These are phyloP conservation scores for Elaphurus davidianus DNA, from an alignment of 2,113 vertebrate species.

Conservation along the genomic window DNA sequence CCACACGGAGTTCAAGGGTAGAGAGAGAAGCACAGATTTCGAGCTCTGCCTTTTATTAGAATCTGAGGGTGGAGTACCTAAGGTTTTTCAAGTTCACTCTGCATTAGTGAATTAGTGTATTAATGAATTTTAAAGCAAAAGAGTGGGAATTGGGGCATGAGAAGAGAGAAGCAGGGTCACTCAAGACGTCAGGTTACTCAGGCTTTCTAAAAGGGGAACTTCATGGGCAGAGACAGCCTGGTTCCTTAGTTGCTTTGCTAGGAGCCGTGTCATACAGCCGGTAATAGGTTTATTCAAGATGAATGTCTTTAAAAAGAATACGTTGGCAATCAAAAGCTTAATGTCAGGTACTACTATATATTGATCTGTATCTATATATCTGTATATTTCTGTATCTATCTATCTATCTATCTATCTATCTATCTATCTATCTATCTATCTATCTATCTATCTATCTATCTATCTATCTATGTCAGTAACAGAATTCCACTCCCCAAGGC, in stretches of 20 bases:
- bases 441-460: not conserved
- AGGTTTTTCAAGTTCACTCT: not conserved
- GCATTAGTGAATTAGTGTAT: not conserved
- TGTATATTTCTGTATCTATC: not conserved
- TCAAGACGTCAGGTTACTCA: not conserved
- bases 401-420: not conserved
- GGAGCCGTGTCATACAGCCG: not conserved
- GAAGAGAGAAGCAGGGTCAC: not conserved
- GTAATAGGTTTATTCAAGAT: not conserved
- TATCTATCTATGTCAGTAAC: not conserved
- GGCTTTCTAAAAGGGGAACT: not conserved
- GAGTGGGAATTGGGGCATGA: not conserved
- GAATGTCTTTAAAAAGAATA: not conserved
- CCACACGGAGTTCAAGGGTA: not conserved
- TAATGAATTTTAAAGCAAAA: not conserved
- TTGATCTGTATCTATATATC: not conserved
- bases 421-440: not conserved
- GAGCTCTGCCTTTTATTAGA: not conserved
- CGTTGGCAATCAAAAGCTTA: fast-evolving
- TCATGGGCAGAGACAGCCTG: not conserved
- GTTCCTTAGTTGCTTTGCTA: not conserved
- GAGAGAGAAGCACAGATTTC: not conserved
- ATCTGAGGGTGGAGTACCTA: not conserved
- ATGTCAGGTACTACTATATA: not conserved
- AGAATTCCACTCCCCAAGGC: not conserved